Evolutionary conservation across 2,113 vertebrate genomes (phyloP).

Genomic region (Tragelaphus scriptus): DNA sequence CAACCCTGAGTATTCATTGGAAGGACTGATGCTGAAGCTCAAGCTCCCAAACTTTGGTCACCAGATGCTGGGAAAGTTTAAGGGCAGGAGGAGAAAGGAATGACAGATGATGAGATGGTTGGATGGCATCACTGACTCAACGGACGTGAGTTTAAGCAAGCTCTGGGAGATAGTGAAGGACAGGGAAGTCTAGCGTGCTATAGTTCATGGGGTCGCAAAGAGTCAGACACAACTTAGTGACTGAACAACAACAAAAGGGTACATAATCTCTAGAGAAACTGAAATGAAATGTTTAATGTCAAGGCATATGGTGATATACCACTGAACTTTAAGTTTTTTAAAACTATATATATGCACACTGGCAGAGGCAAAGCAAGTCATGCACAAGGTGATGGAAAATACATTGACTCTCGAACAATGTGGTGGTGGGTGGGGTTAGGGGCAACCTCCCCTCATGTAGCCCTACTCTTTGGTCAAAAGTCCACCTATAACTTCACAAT

Average conservation of each 20-base stretch:
- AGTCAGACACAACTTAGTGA: not conserved
- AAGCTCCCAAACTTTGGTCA: not conserved
- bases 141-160: not conserved
- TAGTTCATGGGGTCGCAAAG: not conserved
- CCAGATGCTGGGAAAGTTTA: not conserved
- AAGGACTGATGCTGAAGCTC: not conserved
- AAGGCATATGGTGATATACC: not conserved
- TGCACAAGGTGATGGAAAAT: not conserved
- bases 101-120: not conserved
- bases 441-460: not conserved
- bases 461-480: not conserved
- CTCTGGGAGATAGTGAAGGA: not conserved
- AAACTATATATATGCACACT: not conserved
- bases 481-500: not conserved
- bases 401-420: not conserved
- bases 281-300: not conserved
- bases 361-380: not conserved
- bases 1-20: not conserved
- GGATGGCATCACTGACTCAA: not conserved
- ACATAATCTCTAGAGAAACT: not conserved
- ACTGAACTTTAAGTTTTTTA: not conserved
- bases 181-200: not conserved
- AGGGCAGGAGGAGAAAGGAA: not conserved
- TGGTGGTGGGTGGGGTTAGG: not conserved
- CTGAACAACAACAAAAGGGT: not conserved